phyloP scores from a whole-genome alignment of 2,888 invertebrate species.

The Pyrrhia umbra region DNA sequence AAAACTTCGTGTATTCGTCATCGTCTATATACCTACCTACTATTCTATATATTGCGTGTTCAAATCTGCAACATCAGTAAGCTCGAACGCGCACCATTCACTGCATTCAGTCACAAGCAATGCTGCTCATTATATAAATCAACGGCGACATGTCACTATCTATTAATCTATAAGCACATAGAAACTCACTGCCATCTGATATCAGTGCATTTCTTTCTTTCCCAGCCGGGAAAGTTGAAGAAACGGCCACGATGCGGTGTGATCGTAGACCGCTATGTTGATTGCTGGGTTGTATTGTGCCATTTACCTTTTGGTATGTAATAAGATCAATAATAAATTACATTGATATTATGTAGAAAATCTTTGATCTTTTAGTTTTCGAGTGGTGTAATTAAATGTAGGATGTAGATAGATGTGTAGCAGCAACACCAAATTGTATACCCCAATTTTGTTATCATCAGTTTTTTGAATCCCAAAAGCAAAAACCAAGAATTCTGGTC shows the following conservation, averaged over 20 bases:
- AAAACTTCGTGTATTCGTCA: no score
- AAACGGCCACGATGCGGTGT: constrained; percentile 9
- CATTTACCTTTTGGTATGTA: background rate
- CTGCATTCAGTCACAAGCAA: constrained; percentile 15
- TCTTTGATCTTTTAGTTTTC: no score
- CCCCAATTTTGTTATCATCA: no score
- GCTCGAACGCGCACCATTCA: constrained; percentile 1
- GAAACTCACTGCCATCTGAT: constrained; percentile 48
- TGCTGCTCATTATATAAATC: constrained; percentile 11
- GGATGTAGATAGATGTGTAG: no score
- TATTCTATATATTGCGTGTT: background rate
- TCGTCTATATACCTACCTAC: no score
- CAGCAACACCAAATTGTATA: no score
- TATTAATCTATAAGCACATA: constrained; percentile 20
- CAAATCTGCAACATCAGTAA: constrained; percentile 13
- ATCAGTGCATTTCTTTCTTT: constrained; percentile 32
- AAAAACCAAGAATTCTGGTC: no score
- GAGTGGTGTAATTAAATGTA: no score
- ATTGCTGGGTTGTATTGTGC: background rate
- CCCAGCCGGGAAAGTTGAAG: constrained; percentile 30
- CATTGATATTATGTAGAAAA: no score
- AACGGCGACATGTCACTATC: constrained; percentile 28
- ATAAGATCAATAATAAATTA: no score
- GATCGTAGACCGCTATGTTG: background rate
- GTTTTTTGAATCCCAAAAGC: no score